Percentiles rank a stretch among this genome's conserved stretches.
These are phyloP conservation scores for Spialia ferax DNA, from an alignment of 2,888 invertebrate species.

Conservation along the genomic window DNA sequence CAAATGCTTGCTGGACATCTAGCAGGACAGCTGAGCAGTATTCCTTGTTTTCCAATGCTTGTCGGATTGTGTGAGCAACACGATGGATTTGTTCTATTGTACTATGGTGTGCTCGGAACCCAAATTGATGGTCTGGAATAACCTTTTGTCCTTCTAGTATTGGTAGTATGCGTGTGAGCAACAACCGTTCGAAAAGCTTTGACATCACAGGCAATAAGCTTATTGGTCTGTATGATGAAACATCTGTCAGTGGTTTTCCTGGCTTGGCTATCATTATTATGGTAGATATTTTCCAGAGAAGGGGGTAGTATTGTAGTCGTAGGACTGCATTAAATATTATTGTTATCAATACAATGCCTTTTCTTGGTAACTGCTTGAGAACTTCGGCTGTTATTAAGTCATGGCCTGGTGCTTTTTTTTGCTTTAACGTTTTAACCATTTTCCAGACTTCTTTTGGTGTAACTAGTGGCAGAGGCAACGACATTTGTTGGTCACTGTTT, in stretches of 20 bases:
- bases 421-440: not conserved
- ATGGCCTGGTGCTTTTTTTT: conserved; percentile 12
- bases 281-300: conserved; percentile 45
- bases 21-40: conserved; percentile 39
- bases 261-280: conserved; percentile 47
- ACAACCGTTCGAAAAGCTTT: not conserved
- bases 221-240: conserved; percentile 46
- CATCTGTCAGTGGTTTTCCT: conserved; percentile 44
- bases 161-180: not conserved
- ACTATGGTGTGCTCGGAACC: conserved; percentile 11
- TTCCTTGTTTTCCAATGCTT: conserved; percentile 22
- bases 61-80: conserved; percentile 2
- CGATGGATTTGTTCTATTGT: conserved; percentile 19
- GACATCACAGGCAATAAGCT: conserved; percentile 37
- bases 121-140: conserved; percentile 26
- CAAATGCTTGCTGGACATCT: conserved; percentile 40
- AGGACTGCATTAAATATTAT: conserved; percentile 11
- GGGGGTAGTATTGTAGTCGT: conserved; percentile 15
- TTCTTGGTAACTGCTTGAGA: conserved; percentile 22
- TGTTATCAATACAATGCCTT: not conserved
- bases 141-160: not conserved
- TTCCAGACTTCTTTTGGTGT: conserved; percentile 17
- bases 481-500: conserved; percentile 5
- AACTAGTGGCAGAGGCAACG: not conserved
- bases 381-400: conserved; percentile 30